phyloP scores from a whole-genome alignment of 2,888 invertebrate species.

The Pedicia rivosa region DNA sequence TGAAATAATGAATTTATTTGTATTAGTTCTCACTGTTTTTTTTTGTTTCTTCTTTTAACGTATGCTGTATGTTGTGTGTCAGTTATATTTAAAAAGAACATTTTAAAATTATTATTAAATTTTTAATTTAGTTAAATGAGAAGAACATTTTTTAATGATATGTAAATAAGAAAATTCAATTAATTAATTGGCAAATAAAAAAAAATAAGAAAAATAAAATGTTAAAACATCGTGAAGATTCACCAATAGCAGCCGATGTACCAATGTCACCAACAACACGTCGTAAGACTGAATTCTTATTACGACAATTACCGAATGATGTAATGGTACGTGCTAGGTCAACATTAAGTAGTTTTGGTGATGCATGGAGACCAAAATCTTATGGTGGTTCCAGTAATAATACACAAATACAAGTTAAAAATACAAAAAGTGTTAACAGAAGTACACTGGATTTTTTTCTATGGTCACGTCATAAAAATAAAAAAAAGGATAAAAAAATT shows the following conservation, averaged over 20 bases:
- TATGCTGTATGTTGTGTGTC: too few relatives aligned
- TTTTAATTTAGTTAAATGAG: too few relatives aligned
- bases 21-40: too few relatives aligned
- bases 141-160: too few relatives aligned
- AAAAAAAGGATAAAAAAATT: not conserved
- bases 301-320: constrained; percentile 9
- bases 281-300: constrained; percentile 8
- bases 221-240: constrained; percentile 12
- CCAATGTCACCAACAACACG: constrained; percentile 12
- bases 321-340: constrained; percentile 11
- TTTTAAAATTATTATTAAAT: too few relatives aligned
- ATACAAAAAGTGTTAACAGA: not conserved
- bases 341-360: constrained; percentile 11
- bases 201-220: too few relatives aligned
- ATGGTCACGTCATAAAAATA: constrained; percentile 23
- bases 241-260: constrained; percentile 13
- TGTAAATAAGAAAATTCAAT: too few relatives aligned
- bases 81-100: too few relatives aligned
- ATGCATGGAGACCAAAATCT: constrained; percentile 10
- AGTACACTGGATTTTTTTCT: constrained; percentile 20
- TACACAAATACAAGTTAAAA: not conserved
- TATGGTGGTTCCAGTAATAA: not conserved
- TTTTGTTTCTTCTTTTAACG: too few relatives aligned
- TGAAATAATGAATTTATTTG: too few relatives aligned
- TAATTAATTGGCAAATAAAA: not conserved